Evolutionary conservation across 2,113 vertebrate genomes (phyloP).

Genomic region (Pantherophis guttatus): DNA sequence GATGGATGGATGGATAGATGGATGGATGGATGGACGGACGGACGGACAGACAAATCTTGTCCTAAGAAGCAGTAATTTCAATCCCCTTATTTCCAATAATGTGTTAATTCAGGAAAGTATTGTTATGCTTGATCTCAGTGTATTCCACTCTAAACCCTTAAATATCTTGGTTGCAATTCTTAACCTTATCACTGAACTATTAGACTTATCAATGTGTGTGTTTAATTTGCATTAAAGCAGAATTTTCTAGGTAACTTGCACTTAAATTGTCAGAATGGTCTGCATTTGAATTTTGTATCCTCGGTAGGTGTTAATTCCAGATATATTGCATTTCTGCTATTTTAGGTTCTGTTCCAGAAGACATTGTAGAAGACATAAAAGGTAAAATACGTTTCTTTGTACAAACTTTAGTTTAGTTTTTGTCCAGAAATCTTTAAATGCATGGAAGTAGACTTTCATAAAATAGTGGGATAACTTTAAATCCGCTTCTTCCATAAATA

Average conservation of each 20-base stretch:
- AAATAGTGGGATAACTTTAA: neutral
- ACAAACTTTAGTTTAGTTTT: neutral
- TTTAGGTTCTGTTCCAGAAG: constrained; percentile 88
- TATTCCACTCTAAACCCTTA: neutral
- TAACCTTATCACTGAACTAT: too few species aligned
- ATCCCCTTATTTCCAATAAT: neutral
- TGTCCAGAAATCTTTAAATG: neutral
- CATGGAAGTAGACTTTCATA: neutral
- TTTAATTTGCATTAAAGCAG: neutral
- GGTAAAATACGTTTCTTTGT: constrained; percentile 67
- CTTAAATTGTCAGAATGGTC: neutral
- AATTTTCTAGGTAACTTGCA: neutral
- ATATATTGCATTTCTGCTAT: constrained; percentile 27
- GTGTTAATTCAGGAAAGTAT: neutral
- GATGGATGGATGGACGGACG: neutral
- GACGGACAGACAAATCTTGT: neutral
- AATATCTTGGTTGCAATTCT: neutral
- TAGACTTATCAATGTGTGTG: neutral
- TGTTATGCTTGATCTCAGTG: neutral
- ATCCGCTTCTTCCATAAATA: neutral
- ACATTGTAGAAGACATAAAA: constrained; percentile 95
- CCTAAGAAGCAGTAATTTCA: neutral
- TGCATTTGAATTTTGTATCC: neutral
- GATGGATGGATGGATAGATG: neutral
- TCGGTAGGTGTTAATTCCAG: constrained; percentile 22